Conservation (phyloP, 2,888 invertebrate genomes). For the Lampropteryx suffumata region DNA sequence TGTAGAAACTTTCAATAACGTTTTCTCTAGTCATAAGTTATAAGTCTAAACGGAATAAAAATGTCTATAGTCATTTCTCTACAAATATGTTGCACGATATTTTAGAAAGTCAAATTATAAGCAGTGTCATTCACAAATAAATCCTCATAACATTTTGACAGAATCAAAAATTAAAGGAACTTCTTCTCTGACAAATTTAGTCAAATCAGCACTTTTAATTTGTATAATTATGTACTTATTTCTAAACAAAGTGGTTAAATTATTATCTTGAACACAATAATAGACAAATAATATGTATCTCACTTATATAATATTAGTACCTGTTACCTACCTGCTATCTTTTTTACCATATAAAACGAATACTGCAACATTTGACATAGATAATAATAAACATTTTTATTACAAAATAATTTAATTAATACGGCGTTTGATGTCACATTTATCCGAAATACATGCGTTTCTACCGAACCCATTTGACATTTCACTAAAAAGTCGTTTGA, state of each 20-base stretch:
- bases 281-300: too few relatives aligned
- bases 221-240: too few relatives aligned
- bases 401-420: background rate
- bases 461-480: slow-evolving; percentile 8
- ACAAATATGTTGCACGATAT: background rate
- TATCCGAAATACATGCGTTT: background rate
- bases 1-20: background rate
- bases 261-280: too few relatives aligned
- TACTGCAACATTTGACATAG: slow-evolving; percentile 2
- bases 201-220: too few relatives aligned
- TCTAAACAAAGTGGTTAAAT: too few relatives aligned
- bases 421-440: slow-evolving; percentile 3
- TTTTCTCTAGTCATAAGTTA: slow-evolving; percentile 1
- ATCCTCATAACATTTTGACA: too few relatives aligned
- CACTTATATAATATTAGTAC: too few relatives aligned
- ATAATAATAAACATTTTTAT: background rate
- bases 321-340: too few relatives aligned
- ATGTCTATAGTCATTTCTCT: slow-evolving; percentile 1
- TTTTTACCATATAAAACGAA: too few relatives aligned
- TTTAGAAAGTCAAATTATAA: background rate
- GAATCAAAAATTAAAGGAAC: too few relatives aligned
- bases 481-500: slow-evolving; percentile 17
- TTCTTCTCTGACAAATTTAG: too few relatives aligned
- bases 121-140: too few relatives aligned
- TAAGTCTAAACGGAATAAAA: slow-evolving; percentile 2